Percentiles rank a stretch among this genome's conserved stretches.
phyloP scores from a whole-genome alignment of 2,113 vertebrate genomes.

The Dipodomys merriami region DNA sequence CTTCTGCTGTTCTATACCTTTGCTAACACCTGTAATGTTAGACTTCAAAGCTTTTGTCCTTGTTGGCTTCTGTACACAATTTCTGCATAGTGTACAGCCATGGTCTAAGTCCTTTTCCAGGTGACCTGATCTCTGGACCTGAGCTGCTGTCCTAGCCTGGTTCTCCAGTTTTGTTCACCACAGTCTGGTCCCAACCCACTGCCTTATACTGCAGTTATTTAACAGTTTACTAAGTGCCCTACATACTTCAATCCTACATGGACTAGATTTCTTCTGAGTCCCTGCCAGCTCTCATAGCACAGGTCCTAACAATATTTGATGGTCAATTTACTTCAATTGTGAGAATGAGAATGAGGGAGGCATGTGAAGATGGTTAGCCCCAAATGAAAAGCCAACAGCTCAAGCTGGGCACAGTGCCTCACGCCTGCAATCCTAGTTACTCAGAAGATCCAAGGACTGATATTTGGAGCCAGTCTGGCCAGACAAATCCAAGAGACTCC shows the following conservation, averaged over 20 bases:
- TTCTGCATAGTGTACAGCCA: background rate
- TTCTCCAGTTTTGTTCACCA: background rate
- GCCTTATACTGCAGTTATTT: background rate
- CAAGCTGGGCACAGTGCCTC: background rate
- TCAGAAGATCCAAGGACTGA: too few species aligned
- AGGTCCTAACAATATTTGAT: background rate
- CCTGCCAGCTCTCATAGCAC: background rate
- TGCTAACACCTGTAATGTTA: background rate
- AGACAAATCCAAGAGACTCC: too few species aligned
- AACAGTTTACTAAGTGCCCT: background rate
- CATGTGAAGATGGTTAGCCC: background rate
- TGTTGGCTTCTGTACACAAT: background rate
- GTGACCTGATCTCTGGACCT: background rate
- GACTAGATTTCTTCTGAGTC: background rate
- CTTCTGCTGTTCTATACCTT: background rate
- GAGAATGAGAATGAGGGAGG: background rate
- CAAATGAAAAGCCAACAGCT: background rate
- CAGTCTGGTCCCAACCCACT: background rate
- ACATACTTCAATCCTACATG: background rate
- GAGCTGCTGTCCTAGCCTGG: background rate
- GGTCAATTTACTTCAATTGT: background rate
- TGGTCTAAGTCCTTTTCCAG: background rate
- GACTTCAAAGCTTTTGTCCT: background rate
- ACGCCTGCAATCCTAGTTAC: too few species aligned
- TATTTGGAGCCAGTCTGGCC: too few species aligned